Conservation (phyloP, 2,113 vertebrate species). For the Bos javanicus region DNA sequence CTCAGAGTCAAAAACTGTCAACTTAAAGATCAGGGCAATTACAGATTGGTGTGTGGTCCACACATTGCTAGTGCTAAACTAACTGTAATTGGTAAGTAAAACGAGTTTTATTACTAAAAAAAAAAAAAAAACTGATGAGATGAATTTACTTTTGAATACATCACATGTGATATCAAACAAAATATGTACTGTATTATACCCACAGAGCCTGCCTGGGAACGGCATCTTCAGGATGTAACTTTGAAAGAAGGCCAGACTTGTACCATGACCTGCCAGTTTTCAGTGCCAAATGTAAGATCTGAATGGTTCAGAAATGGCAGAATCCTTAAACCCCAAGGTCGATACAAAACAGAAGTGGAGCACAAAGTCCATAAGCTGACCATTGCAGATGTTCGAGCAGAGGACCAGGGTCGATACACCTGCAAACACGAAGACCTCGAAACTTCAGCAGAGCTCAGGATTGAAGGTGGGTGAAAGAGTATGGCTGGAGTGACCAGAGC, state of each 20-base stretch:
- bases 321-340: slow-evolving; percentile 89
- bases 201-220: slow-evolving; percentile 91
- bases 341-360: slow-evolving; percentile 89
- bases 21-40: slow-evolving; percentile 92
- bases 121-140: background rate
- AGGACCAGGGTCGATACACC: slow-evolving; percentile 93
- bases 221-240: slow-evolving; percentile 90
- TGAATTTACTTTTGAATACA: slow-evolving; percentile 6
- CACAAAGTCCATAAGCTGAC: slow-evolving; percentile 94
- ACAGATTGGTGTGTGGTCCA: slow-evolving; percentile 94
- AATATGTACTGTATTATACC: slow-evolving; percentile 56
- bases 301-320: slow-evolving; percentile 94
- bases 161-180: slow-evolving; percentile 14
- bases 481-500: background rate
- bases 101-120: background rate
- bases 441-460: slow-evolving; percentile 91
- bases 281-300: slow-evolving; percentile 92
- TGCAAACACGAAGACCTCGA: slow-evolving; percentile 91
- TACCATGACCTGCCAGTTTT: slow-evolving; percentile 93
- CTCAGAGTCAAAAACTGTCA: slow-evolving; percentile 91
- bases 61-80: slow-evolving; percentile 96
- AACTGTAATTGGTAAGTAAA: slow-evolving; percentile 90
- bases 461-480: slow-evolving; percentile 89
- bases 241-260: slow-evolving; percentile 94
- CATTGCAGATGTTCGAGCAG: slow-evolving; percentile 91